Conservation (phyloP, 2,888 invertebrate species). For the Pterostichus niger region DNA sequence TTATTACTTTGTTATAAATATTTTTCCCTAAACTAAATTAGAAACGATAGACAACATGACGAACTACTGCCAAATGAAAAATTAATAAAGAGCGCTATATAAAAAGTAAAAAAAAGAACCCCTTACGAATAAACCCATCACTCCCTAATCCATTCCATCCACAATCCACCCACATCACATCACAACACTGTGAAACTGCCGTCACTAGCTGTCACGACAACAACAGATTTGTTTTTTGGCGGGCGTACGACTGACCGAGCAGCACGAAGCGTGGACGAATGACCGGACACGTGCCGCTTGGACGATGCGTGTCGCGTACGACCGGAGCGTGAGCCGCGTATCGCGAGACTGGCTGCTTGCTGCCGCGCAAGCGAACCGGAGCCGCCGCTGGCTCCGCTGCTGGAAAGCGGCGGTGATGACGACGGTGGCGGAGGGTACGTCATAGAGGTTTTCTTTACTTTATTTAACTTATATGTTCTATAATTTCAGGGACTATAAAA, state of each 20-base stretch:
- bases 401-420: neutral
- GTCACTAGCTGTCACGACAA: neutral
- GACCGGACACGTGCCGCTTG: neutral
- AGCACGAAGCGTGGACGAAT: neutral
- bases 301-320: neutral
- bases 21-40: no score
- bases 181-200: neutral
- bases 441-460: neutral
- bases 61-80: no score
- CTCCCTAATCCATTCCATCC: neutral
- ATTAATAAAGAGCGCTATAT: no score
- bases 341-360: constrained; percentile 26
- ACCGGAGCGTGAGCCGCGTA: constrained; percentile 13
- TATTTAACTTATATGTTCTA: no score
- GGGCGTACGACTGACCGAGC: neutral
- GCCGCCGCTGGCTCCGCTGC: neutral
- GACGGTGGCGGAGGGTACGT: neutral
- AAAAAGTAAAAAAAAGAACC: no score
- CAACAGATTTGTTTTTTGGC: neutral
- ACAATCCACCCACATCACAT: neutral
- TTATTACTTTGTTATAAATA: no score
- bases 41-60: no score
- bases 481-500: no score
- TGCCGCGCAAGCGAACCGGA: constrained; percentile 17
- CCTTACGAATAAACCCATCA: no score